Conservation (phyloP, 1,140 invertebrate genomes). For the Drosophila takahashii region DNA sequence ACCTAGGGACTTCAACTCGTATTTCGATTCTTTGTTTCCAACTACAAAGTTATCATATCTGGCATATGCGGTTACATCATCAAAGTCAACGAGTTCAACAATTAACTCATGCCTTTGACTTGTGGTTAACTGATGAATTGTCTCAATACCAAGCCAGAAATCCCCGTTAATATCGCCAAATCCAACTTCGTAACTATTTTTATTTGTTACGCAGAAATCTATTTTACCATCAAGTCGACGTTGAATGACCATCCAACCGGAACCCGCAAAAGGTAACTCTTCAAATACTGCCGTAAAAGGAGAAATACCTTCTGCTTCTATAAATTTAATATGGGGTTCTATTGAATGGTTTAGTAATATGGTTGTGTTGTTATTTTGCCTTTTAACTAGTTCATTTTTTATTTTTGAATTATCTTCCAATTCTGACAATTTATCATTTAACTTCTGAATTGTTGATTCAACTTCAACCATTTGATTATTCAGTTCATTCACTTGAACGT, state of each 20-base stretch:
- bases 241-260: conserved; percentile 1
- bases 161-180: not conserved
- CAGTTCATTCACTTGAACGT: no score
- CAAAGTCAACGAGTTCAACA: not conserved
- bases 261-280: not conserved
- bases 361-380: not conserved
- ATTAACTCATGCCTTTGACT: not conserved
- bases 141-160: not conserved
- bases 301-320: not conserved
- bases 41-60: conserved; percentile 6
- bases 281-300: not conserved
- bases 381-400: not conserved
- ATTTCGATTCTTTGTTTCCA: not conserved
- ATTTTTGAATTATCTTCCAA: not conserved
- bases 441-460: no score
- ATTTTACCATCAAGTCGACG: not conserved
- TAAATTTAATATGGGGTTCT: not conserved
- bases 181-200: not conserved
- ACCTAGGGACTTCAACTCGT: not conserved
- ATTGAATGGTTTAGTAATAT: not conserved
- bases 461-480: no score
- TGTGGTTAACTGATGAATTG: not conserved
- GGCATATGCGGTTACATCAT: not conserved
- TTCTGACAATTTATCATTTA: no score
- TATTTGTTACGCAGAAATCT: fast-evolving